Evolutionary conservation across 2,113 vertebrate species (phyloP).

Genomic region (Ictalurus furcatus): DNA sequence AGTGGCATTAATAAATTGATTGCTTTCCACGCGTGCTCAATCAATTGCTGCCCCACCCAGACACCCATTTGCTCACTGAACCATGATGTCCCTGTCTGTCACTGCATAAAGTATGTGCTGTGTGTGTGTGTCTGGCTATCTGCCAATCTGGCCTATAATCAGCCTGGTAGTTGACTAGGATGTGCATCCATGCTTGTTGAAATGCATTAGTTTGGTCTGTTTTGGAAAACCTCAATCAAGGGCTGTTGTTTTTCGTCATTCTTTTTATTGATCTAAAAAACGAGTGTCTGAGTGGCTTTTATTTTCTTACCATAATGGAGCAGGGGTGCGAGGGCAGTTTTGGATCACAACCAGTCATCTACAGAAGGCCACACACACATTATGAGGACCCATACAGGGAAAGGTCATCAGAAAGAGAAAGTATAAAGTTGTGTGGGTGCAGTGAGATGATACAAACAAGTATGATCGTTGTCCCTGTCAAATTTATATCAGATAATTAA

Average conservation of each 20-base stretch:
- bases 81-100: constrained; percentile 32
- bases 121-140: not conserved
- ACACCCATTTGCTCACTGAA: constrained; percentile 42
- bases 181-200: not conserved
- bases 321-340: constrained; percentile 2
- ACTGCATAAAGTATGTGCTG: constrained; percentile 29
- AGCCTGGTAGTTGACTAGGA: constrained; percentile 6
- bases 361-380: not conserved
- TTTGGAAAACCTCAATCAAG: constrained; percentile 22
- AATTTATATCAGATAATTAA: not conserved
- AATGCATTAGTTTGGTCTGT: not conserved
- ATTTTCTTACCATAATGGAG: not conserved
- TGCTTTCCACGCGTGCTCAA: constrained; percentile 33
- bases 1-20: constrained; percentile 48
- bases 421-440: constrained; percentile 2
- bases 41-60: constrained; percentile 43
- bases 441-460: not conserved
- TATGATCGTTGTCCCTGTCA: not conserved
- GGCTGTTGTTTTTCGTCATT: not conserved
- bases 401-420: constrained; percentile 26
- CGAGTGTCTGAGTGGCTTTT: not conserved
- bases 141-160: not conserved
- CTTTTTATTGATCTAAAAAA: not conserved
- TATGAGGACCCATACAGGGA: not conserved
- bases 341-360: constrained; percentile 34